A percentile compares a stretch with the other conserved stretches of the same genome.
phyloP scores from a whole-genome alignment of 2,888 invertebrate genomes.

The Sminthurides aquaticus region DNA sequence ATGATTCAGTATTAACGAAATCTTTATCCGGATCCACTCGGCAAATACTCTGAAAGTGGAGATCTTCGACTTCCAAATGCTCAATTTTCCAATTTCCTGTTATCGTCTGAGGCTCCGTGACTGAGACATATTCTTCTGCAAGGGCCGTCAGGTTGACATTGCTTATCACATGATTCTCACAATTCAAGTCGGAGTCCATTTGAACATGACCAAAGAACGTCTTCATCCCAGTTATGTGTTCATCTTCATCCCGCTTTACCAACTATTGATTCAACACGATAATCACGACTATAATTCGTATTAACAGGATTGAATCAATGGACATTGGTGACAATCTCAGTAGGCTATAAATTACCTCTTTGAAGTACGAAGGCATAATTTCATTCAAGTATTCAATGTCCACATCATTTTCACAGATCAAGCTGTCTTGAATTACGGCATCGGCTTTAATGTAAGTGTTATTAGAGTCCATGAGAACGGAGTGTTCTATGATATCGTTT shows the following conservation, averaged over 20 bases:
- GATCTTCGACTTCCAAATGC: not conserved
- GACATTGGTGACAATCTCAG: too few species aligned
- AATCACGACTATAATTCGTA: not conserved
- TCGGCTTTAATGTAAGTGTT: too few species aligned
- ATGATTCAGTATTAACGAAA: not conserved
- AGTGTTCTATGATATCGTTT: too few species aligned
- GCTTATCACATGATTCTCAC: conserved; percentile 20
- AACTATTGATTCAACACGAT: conserved; percentile 19
- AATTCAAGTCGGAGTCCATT: conserved; percentile 23
- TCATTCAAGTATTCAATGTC: conserved; percentile 17
- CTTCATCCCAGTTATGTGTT: conserved; percentile 24
- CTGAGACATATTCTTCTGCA: conserved; percentile 27
- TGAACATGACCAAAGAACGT: conserved; percentile 22
- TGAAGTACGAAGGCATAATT: conserved; percentile 25
- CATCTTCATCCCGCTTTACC: conserved; percentile 18
- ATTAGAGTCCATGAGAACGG: too few species aligned
- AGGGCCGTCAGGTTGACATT: conserved; percentile 24
- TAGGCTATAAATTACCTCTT: conserved; percentile 21
- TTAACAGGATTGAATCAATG: too few species aligned
- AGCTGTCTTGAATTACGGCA: conserved; percentile 17
- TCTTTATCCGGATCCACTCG: not conserved
- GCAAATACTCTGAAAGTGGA: not conserved
- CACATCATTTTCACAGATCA: conserved; percentile 19
- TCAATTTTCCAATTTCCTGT: conserved; percentile 23
- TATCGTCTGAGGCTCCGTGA: conserved; percentile 28